Percentiles rank a stretch among this genome's conserved stretches.
phyloP scores from a whole-genome alignment of 37 sponge, comb jelly and placozoan genomes.

The Ianthella basta region DNA sequence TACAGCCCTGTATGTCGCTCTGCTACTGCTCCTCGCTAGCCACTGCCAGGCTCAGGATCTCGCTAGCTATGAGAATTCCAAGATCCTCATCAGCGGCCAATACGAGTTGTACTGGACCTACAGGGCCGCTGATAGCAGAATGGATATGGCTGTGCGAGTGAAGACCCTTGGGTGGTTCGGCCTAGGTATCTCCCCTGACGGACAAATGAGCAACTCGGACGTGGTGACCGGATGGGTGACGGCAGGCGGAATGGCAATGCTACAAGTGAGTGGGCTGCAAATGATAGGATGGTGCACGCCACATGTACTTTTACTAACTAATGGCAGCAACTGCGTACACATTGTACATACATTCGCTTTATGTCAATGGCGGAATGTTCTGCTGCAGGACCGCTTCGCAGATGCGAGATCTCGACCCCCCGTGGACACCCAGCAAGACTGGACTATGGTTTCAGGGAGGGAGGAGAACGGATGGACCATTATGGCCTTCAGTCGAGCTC shows the following conservation, averaged over 20 bases:
- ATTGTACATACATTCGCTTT: too few species aligned
- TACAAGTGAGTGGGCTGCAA: neutral
- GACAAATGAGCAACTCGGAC: constrained; percentile 18
- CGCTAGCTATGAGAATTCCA: neutral
- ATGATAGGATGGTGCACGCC: too few species aligned
- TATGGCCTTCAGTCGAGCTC: neutral
- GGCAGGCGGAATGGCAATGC: neutral
- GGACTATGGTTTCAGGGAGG: neutral
- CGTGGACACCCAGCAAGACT: too few species aligned
- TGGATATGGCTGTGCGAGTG: constrained; percentile 20
- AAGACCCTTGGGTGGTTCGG: constrained; percentile 25
- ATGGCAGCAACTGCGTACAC: too few species aligned
- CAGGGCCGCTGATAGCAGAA: neutral
- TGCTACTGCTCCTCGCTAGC: too few species aligned
- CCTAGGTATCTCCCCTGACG: neutral
- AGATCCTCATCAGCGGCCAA: neutral
- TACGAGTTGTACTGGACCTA: constrained; percentile 35
- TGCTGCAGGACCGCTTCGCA: neutral
- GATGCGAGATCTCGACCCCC: neutral
- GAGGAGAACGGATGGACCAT: constrained; percentile 31
- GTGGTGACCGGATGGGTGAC: constrained; percentile 20
- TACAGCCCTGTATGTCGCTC: too few species aligned
- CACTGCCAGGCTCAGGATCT: too few species aligned
- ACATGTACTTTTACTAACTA: too few species aligned
- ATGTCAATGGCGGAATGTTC: neutral